These are phyloP conservation scores for Leptinotarsa tumamoca DNA, from an alignment of 2,888 invertebrate genomes.

Conservation along the genomic window DNA sequence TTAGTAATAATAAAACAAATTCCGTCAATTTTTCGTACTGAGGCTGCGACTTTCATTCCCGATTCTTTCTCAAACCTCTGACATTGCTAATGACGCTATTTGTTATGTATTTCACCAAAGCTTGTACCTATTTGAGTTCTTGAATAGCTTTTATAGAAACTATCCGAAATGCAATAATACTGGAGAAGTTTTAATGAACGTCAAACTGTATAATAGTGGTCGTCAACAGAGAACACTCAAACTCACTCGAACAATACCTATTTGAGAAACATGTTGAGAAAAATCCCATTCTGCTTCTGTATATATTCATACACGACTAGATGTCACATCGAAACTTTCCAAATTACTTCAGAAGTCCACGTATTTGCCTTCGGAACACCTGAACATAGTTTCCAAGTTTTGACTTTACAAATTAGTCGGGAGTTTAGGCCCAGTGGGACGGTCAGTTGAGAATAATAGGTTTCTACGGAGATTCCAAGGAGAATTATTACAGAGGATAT, in stretches of 20 bases:
- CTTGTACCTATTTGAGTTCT: too few species aligned
- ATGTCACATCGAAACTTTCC: conserved; percentile 29
- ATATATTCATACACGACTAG: conserved; percentile 19
- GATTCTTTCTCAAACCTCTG: too few species aligned
- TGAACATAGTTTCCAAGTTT: conserved; percentile 37
- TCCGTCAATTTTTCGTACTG: too few species aligned
- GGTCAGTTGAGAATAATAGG: conserved; percentile 30
- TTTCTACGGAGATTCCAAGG: conserved; percentile 8
- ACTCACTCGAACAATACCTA: conserved; percentile 16
- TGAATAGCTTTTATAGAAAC: not conserved
- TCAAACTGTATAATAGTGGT: not conserved
- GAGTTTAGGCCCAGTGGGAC: conserved; percentile 21
- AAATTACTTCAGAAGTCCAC: conserved; percentile 30
- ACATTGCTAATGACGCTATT: too few species aligned
- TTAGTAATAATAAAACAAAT: too few species aligned
- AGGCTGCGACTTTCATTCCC: too few species aligned
- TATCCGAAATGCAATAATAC: not conserved
- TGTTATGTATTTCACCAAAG: too few species aligned
- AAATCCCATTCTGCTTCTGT: conserved; percentile 8
- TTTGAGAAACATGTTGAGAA: conserved; percentile 3
- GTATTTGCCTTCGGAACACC: conserved; percentile 34
- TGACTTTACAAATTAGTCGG: conserved; percentile 29
- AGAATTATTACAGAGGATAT: conserved; percentile 7
- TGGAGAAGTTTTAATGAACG: conserved; percentile 7
- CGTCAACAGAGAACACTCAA: conserved; percentile 15